Percentiles rank a stretch among this genome's conserved stretches.
Evolutionary conservation across 53 echinoderm and acorn worm species (phyloP).

Genomic region (Hippasteria phrygiana): DNA sequence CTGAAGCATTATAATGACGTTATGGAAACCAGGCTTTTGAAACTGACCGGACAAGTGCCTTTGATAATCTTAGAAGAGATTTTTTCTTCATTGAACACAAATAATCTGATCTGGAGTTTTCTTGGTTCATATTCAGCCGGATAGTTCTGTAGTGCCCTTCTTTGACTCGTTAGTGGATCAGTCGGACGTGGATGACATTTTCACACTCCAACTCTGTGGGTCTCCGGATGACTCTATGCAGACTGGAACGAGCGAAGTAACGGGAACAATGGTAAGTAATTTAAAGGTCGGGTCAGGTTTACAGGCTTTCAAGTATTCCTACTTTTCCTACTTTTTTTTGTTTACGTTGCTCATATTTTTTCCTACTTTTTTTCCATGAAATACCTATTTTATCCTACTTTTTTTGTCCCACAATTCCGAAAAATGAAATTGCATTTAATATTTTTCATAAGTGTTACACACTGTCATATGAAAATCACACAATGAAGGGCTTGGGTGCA

Average conservation of each 20-base stretch:
- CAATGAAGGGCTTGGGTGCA: no score
- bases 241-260: not conserved
- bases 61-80: not conserved
- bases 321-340: no score
- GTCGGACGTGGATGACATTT: conserved; percentile 72
- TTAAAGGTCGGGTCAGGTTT: not conserved
- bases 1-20: no score
- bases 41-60: no score
- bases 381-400: no score
- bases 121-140: conserved; percentile 74
- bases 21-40: no score
- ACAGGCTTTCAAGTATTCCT: not conserved
- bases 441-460: no score
- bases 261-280: conserved; percentile 28
- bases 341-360: not conserved
- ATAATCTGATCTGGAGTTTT: not conserved
- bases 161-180: conserved; percentile 77
- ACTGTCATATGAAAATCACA: no score
- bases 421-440: no score
- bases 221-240: not conserved
- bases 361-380: no score
- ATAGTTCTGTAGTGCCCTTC: conserved; percentile 77
- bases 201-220: conserved; percentile 92
- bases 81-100: no score
- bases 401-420: no score